Base-by-base conservation (phyloP, 2,113 vertebrate species). In the Phylloscopus trochilus region DNA sequence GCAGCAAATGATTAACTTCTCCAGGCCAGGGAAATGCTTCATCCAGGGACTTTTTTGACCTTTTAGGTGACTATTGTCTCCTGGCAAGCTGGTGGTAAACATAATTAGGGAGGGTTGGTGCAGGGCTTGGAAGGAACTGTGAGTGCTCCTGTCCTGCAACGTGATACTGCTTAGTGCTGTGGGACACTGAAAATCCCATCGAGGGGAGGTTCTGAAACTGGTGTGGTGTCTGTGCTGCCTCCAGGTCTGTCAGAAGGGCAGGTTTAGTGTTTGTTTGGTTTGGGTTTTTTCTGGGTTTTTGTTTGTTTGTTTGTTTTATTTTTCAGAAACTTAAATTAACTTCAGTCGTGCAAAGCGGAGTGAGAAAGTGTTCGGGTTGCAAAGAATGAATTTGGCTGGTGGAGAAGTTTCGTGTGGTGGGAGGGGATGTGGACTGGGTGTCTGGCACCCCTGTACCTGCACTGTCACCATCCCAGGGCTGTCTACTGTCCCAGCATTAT, bases 1-100 rank as follows among this genome's bases (percentile, higher is more conserved):
- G 82, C n/a, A 28, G 91, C 33, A 0, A 93, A 94, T 92, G 7
- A 92, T 95, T 95, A 95, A 96, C 88, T 84, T 77, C 80, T 87
- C 59, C 76, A 67, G 67, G 30, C 52, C 2, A 9, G 47, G 35
- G 60, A 85, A 58, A 28, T 47, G 49, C 87, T 90, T 84, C 81
- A 56, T 78, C 62, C 70, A 53, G 52, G 49, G 35, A 23, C 55
- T 88, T 92, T 70, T 85, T 60, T 95, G 49, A 83, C 92, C 90
- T 87, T 94, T 92, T 72, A n/a, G 76, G 79, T 60, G 75, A 47
- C 90, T 70, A 2, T 76, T 84, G 80, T 90, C 83, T 89, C 73
- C 64, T 35, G 75, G 91, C 79, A 93, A 80, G 77, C 76, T 89
- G 67, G 59, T 91, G 75, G 80, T 92, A 92, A 93, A 93, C 23